A percentile compares a stretch with the other conserved stretches of the same genome.
phyloP scores from a whole-genome alignment of 1,140 invertebrate species.

The Asobara japonica region DNA sequence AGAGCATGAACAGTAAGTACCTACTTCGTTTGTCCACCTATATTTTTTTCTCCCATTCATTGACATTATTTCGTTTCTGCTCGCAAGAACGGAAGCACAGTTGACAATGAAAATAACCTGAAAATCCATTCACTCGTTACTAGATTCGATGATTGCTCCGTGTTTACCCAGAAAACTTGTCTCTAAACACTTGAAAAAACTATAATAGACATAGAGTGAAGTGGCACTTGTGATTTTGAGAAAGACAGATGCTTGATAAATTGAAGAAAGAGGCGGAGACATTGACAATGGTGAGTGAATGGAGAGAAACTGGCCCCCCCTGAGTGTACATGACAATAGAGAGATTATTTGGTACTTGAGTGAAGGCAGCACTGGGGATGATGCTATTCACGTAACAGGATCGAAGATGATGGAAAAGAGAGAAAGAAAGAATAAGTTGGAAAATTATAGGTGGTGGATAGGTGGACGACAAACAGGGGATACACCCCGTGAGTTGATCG shows the following conservation, averaged over 20 bases:
- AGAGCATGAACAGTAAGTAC: too few relatives aligned
- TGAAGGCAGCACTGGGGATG: slow-evolving; percentile 10
- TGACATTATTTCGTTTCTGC: slow-evolving; percentile 1
- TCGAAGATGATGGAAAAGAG: slow-evolving; percentile 26
- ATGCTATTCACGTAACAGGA: slow-evolving; percentile 45
- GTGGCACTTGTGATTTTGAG: not conserved
- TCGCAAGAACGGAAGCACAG: not conserved
- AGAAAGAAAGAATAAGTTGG: not conserved
- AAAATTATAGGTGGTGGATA: slow-evolving; percentile 47
- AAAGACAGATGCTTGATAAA: slow-evolving; percentile 15
- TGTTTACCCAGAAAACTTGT: slow-evolving; percentile 13
- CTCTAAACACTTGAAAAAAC: not conserved
- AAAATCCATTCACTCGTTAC: not conserved
- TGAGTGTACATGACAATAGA: slow-evolving; percentile 27
- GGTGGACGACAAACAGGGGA: slow-evolving; percentile 46
- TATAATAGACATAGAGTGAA: slow-evolving; percentile 3
- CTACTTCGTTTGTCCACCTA: too few relatives aligned
- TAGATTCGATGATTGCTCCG: not conserved
- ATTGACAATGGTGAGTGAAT: slow-evolving; percentile 6
- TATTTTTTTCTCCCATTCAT: not conserved
- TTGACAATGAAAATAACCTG: not conserved
- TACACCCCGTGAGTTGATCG: slow-evolving; percentile 32
- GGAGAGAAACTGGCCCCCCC: slow-evolving; percentile 32
- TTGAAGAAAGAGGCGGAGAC: slow-evolving; percentile 8
- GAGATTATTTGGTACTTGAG: slow-evolving; percentile 32